These are phyloP conservation scores for Chloroceryle amazona DNA, from an alignment of 2,797 vertebrate genomes.

Conservation along the genomic window DNA sequence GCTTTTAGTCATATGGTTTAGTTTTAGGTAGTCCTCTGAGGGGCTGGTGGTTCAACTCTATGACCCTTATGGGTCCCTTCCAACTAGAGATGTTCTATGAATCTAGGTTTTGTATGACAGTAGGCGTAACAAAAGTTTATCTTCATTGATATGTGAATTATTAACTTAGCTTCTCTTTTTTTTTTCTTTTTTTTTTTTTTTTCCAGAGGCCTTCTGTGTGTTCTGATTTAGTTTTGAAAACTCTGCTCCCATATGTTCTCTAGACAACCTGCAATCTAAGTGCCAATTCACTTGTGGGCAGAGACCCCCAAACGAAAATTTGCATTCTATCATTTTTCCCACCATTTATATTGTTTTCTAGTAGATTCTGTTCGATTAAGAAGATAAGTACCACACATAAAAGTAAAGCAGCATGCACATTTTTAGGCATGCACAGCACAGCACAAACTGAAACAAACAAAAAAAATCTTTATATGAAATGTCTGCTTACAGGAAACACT, in stretches of 20 bases:
- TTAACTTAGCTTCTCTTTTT: background rate
- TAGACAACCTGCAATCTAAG: background rate
- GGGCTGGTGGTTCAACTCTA: background rate
- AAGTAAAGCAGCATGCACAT: background rate
- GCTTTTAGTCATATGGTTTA: background rate
- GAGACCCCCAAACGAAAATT: background rate
- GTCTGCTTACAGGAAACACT: constrained; percentile 40
- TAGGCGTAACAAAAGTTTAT: background rate
- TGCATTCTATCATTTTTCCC: background rate
- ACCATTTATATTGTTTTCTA: background rate
- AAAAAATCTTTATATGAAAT: background rate
- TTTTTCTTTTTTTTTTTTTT: background rate
- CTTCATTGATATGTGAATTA: background rate
- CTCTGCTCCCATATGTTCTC: background rate
- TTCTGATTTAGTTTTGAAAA: background rate
- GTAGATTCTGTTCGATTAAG: background rate
- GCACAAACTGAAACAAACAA: background rate
- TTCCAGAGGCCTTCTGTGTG: background rate
- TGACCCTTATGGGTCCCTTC: background rate
- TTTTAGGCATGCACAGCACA: background rate
- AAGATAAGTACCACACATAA: background rate
- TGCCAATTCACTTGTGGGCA: background rate
- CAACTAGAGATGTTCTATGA: background rate
- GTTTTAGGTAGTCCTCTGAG: background rate
- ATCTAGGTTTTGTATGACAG: background rate